Evolutionary conservation across 2,113 vertebrate genomes (phyloP), one percentile per base, ranked within the genome.

Genomic region (Epinephelus fuscoguttatus): DNA sequence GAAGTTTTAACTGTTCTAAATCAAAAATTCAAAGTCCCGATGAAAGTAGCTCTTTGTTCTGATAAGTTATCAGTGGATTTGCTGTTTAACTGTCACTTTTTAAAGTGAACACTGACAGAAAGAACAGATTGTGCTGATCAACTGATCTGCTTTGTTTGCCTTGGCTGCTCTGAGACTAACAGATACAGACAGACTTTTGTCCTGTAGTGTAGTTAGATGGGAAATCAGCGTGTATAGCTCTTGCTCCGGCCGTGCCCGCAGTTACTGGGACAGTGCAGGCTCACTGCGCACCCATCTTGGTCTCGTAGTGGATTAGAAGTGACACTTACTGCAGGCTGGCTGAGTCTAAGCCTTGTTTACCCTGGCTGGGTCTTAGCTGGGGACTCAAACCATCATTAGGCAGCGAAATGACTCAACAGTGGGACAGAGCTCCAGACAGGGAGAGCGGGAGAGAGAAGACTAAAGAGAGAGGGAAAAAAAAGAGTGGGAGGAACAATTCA

Each of bases 311-410:
- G 89, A 93, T 93, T 93, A 92, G 87, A 93, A 81, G 81, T 88
- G 92, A 91, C 93, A 89, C 85, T 90, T 73, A 86, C 87, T 91
- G 89, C 88, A 91, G 88, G 82, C 87, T 89, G 90, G 84, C 89
- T 89, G 85, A 87, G 71, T 89, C 89, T 90, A 70, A 91, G 88
- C 76, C 86, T 78, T 93, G 91, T 92, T 93, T 90, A 92, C 87
- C 83, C 75, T 70, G 81, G 73, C 84, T 77, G 25, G 84, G 72
- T 82, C 75, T 83, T 88, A 88, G 87, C 88, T 0, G 9, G n/a
- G 55, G 82, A 90, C 83, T 89, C 85, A 83, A 80, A 89, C 87
- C 67, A 60, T 91, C 89, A 94, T 93, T 93, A 91, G 88, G 78
- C 84, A 82, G 84, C 13, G 5, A 91, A 93, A 87, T 91, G 73